Evolutionary conservation across 1,140 invertebrate species (phyloP), one percentile per base, ranked within the genome.

Genomic region (Lutraria rhynchaena): DNA sequence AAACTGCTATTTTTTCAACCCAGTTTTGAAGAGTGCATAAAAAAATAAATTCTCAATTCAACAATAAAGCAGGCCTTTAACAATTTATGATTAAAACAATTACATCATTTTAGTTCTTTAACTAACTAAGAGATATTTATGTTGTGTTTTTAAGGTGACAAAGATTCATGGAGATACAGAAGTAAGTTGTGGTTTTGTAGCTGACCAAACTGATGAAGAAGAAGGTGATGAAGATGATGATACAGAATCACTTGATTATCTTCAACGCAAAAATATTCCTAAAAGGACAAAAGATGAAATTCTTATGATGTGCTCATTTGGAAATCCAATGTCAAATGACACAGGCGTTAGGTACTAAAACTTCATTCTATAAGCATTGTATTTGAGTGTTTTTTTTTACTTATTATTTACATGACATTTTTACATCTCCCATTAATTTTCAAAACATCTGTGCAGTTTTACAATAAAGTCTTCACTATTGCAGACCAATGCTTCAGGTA

Each of bases 151-250:
- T n/a, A n/a, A 74, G 71, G 55, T 74, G 7, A 57, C 27, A 9
- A 60, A 74, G 15, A 24, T 74, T 0, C 60, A 74, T 46, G 71
- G 55, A 29, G 74, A 77, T 11, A n/a, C 27, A 5, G 74, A 77
- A 49, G 55, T 77, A 51, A 63, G 35, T 41, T 77, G 74, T 65
- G 58, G 58, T 31, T 77, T 77, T 35, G 61, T 77, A 13, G 24
- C n/a, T 55, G 19, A 17, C 24, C 29, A 41, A 19, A 1, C 24
- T 13, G 69, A 71, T 22, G 55, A 61, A 11, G 33, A n/a, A 9
- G 58, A 49, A n/a, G n/a, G 57, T 9, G 55, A 61, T 22, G 58
- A 63, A 3, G 33, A 71, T 9, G 41, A 60, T 4, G 73, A 75
- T 29, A 61, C 31, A 15, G 57, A 75, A 11, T 75, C 73, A 7